phyloP scores from a whole-genome alignment of 1,140 invertebrate genomes.

The Nixonia krombeini region DNA sequence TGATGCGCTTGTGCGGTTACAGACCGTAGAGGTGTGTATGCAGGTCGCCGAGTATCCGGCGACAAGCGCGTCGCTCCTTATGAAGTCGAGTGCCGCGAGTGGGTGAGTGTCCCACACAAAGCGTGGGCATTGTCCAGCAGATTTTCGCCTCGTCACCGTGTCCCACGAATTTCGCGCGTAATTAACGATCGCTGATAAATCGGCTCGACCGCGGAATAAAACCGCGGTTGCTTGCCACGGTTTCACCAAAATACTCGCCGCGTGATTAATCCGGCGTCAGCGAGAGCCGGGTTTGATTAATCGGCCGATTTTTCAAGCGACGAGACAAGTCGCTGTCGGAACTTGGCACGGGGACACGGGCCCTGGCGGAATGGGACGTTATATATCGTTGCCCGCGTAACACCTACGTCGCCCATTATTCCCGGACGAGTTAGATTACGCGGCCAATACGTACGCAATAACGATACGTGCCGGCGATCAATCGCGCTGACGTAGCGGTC shows the following conservation, averaged over 20 bases:
- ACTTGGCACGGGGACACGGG: background rate
- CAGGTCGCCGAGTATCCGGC: conserved; percentile 40
- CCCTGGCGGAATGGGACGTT: background rate
- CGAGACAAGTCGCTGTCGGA: background rate
- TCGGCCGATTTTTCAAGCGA: background rate
- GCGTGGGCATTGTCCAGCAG: conserved; percentile 33
- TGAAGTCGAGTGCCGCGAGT: conserved; percentile 43
- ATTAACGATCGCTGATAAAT: no score
- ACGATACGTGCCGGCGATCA: background rate
- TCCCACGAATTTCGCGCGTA: no score
- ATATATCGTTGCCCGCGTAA: conserved; percentile 1
- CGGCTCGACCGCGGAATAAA: no score
- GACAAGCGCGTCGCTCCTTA: conserved; percentile 54
- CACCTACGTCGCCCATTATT: background rate
- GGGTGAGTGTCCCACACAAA: conserved; percentile 46
- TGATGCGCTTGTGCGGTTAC: conserved; percentile 26
- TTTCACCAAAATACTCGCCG: no score
- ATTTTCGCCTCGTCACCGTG: no score
- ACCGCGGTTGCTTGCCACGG: no score
- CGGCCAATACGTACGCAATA: no score
- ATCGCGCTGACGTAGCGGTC: background rate
- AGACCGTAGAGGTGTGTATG: conserved; percentile 24
- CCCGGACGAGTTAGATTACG: background rate
- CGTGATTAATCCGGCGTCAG: background rate
- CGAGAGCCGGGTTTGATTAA: background rate